Evolutionary conservation across 2,888 invertebrate species (phyloP).

Genomic region (Agrotis segetum): DNA sequence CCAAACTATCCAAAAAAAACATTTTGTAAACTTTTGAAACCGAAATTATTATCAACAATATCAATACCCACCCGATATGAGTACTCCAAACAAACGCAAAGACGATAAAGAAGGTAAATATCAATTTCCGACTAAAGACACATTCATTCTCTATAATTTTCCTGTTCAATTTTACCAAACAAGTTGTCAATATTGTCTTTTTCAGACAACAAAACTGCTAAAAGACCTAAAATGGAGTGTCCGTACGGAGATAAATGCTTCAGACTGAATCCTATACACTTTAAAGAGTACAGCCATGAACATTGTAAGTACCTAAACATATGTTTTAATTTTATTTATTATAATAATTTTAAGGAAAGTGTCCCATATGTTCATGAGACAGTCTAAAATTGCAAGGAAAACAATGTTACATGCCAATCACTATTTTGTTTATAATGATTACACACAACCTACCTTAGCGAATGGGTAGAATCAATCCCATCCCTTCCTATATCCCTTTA

Average conservation of each 20-base stretch:
- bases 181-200: conserved; percentile 47
- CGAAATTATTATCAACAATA: background rate
- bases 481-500: too few relatives aligned
- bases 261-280: conserved; percentile 96
- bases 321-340: too few relatives aligned
- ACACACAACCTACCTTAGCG: too few relatives aligned
- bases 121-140: background rate
- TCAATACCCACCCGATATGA: conserved; percentile 61
- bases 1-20: background rate
- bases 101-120: conserved; percentile 70
- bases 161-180: background rate
- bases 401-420: too few relatives aligned
- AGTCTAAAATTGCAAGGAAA: too few relatives aligned
- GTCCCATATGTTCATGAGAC: too few relatives aligned
- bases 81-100: conserved; percentile 71
- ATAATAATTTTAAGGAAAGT: too few relatives aligned
- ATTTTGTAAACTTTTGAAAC: conserved; percentile 1
- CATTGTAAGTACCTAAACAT: conserved; percentile 93
- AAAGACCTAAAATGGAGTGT: conserved; percentile 91
- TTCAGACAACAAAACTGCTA: conserved; percentile 76
- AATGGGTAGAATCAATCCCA: too few relatives aligned
- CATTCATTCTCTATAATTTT: background rate
- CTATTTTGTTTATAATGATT: too few relatives aligned
- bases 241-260: conserved; percentile 95
- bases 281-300: conserved; percentile 95